These are phyloP conservation scores for Trichosurus vulpecula DNA, from an alignment of 2,797 vertebrate genomes.

Conservation along the genomic window DNA sequence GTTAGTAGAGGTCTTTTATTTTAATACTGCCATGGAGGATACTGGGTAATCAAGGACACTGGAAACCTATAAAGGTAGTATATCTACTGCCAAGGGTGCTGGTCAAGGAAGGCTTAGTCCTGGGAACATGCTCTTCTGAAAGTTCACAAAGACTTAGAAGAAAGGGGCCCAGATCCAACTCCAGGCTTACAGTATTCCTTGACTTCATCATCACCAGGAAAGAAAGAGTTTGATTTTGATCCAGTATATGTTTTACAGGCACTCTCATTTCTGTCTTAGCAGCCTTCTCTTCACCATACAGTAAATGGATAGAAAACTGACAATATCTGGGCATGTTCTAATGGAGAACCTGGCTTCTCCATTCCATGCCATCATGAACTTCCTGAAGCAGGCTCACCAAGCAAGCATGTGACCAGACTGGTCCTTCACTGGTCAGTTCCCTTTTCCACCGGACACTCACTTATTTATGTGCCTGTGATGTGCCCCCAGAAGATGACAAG, in stretches of 20 bases:
- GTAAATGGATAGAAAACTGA: neutral
- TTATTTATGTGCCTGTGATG: constrained; percentile 3
- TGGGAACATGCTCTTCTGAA: neutral
- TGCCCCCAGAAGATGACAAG: neutral
- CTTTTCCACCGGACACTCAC: neutral
- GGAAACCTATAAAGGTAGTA: neutral
- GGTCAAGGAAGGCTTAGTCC: neutral
- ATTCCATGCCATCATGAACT: neutral
- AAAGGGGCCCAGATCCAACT: neutral
- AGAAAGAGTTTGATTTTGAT: neutral
- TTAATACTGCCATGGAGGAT: neutral
- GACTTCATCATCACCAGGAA: neutral
- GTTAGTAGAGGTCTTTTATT: too few species aligned
- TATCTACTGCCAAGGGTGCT: neutral
- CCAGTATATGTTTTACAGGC: neutral
- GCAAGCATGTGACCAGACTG: neutral
- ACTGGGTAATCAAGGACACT: neutral
- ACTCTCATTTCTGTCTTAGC: neutral
- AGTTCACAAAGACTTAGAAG: neutral
- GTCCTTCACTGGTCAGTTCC: neutral
- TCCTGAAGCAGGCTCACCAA: neutral
- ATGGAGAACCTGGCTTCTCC: neutral
- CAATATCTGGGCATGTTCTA: neutral
- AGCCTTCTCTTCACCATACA: neutral
- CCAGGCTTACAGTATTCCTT: neutral